phyloP scores from a whole-genome alignment of 2,113 vertebrate species.

The Nyctibius bracteatus region DNA sequence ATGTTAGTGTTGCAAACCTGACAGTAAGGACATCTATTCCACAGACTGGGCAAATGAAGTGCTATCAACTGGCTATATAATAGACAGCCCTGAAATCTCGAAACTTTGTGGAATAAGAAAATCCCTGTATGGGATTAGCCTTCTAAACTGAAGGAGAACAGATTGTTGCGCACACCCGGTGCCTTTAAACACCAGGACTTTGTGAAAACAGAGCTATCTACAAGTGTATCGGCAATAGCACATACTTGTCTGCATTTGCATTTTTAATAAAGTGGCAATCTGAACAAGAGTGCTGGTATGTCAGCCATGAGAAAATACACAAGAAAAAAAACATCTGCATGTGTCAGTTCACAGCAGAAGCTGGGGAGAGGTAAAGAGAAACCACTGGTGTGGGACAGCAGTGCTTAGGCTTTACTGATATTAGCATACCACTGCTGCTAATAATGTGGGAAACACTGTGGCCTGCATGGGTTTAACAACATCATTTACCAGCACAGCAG shows the following conservation, averaged over 20 bases:
- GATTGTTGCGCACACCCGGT: not conserved
- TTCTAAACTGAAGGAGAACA: not conserved
- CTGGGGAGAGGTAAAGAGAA: not conserved
- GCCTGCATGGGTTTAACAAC: not conserved
- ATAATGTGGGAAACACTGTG: not conserved
- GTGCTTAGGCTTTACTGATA: not conserved
- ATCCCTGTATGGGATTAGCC: not conserved
- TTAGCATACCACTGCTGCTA: not conserved
- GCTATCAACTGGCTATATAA: not conserved
- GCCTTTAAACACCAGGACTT: not conserved
- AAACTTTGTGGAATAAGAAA: not conserved
- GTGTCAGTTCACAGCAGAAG: not conserved
- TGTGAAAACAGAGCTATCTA: fast-evolving
- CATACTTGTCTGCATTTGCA: not conserved
- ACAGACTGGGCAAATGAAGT: not conserved
- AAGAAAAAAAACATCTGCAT: not conserved
- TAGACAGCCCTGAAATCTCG: not conserved
- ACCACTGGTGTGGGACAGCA: not conserved
- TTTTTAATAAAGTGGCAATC: not conserved
- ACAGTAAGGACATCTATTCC: not conserved
- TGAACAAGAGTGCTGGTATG: not conserved
- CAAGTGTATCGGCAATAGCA: not conserved
- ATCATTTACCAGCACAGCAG: not conserved
- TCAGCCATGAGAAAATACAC: not conserved
- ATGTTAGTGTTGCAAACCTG: not conserved